Conservation (phyloP, 2,888 invertebrate genomes). For the Yponomeuta malinellus region DNA sequence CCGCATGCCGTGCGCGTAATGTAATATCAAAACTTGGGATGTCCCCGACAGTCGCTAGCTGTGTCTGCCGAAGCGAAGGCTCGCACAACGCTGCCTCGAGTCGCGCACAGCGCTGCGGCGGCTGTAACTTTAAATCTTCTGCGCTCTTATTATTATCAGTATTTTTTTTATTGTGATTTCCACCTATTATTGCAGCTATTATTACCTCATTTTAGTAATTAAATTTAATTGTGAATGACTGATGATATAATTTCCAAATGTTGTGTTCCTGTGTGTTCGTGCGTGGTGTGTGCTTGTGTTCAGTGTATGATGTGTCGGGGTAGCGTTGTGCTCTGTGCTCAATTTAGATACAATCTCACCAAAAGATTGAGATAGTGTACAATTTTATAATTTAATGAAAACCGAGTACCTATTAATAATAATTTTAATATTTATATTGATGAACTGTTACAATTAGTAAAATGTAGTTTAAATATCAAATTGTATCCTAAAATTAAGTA, state of each 20-base stretch:
- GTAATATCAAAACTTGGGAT: too few relatives aligned
- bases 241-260: conserved; percentile 72
- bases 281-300: conserved; percentile 36
- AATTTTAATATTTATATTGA: conserved; percentile 76
- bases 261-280: conserved; percentile 65
- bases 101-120: conserved; percentile 44
- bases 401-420: conserved; percentile 74
- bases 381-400: conserved; percentile 72
- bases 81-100: conserved; percentile 67
- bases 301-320: conserved; percentile 51
- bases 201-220: conserved; percentile 67
- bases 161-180: conserved; percentile 68
- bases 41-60: neutral
- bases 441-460: conserved; percentile 65
- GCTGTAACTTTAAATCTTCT: conserved; percentile 35
- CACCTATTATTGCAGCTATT: conserved; percentile 63
- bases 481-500: conserved; percentile 42
- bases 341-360: conserved; percentile 74
- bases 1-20: too few relatives aligned
- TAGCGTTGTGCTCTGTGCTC: conserved; percentile 75
- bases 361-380: conserved; percentile 72
- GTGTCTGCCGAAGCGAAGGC: conserved; percentile 23
- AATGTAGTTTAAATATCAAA: conserved; percentile 38
- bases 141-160: conserved; percentile 63
- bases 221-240: conserved; percentile 59